Base-by-base conservation (phyloP, 2,888 invertebrate species). In the Sylvicola cinctus region DNA sequence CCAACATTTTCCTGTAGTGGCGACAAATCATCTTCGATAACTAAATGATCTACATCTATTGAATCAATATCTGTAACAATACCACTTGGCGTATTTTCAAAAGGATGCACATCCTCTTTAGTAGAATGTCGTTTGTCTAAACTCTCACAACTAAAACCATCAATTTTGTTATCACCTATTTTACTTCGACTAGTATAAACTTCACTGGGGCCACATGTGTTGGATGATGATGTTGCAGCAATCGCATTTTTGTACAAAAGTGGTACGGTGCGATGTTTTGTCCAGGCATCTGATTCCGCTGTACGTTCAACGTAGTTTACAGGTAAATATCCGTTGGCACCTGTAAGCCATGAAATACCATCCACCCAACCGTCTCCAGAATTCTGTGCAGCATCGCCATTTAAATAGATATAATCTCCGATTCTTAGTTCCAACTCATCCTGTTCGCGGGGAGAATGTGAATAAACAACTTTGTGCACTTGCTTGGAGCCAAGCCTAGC, bases 261-360 rank as follows among this genome's bases (percentile, higher is more conserved):
- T 2, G 70, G 64, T 13, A 77, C 61, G 31, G 74, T 70, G 35
- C 72, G 69, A 46, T 90, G 88, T 34, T 88, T 54, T 11, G 87
- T 87, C 90, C 90, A 90, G 3, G 85, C 79, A 60, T 87, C 85
- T 1, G 84, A 83, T 52, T 88, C 87, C 0, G 85, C 77, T 0
- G 83, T 81, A 30, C 79, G 68, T 49, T 75, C 72, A 0, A 84
- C 81, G 47, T 80, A 85, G 50, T 79, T 77, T 31, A 74, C 73
- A 1, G 87, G 88, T 44, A 88, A 60, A 49, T 73, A 73, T 2
- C 88, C 88, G 37, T 70, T 68, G 45, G 71, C 70, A 23, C 79
- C 72, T 8, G 51, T 50, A 13, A 54, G 43, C 79, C 80, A 81
- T 1, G 81, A 83, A 15, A 70, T 72, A 17, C 87, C 88, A 46